phyloP scores from a whole-genome alignment of 2,888 invertebrate genomes.

The Sesamia inferens region DNA sequence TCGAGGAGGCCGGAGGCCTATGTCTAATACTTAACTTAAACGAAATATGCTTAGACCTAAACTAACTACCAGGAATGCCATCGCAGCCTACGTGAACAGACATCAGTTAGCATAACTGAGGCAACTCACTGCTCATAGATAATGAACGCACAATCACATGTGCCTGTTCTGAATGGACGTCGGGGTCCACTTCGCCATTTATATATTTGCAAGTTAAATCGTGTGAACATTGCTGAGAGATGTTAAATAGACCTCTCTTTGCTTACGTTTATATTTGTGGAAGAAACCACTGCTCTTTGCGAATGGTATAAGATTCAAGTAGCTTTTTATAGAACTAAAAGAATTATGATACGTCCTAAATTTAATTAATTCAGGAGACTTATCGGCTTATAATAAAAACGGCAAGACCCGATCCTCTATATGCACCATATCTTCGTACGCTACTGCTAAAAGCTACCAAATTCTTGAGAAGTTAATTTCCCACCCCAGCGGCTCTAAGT shows the following conservation, averaged over 20 bases:
- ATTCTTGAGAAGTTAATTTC: no score
- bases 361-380: no score
- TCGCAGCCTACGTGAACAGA: conserved; percentile 16
- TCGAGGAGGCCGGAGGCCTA: no score
- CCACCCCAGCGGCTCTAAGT: conserved; percentile 8
- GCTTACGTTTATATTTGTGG: background rate
- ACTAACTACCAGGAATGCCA: conserved; percentile 19
- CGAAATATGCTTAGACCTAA: conserved; percentile 3
- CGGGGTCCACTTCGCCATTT: conserved; percentile 23
- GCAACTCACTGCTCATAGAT: conserved; percentile 20
- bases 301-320: no score
- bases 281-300: background rate
- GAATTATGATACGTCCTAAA: no score
- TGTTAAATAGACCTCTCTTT: conserved; percentile 27
- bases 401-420: no score
- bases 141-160: conserved; percentile 48
- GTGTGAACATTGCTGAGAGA: conserved; percentile 47
- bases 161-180: conserved; percentile 46
- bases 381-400: no score
- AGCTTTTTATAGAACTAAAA: no score
- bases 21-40: background rate
- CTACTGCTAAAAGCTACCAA: no score
- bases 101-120: conserved; percentile 42
- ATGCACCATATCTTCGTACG: no score
- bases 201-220: conserved; percentile 45